These are phyloP conservation scores for Ceyx melanurus DNA, from an alignment of 2,113 vertebrate genomes.

Conservation along the genomic window DNA sequence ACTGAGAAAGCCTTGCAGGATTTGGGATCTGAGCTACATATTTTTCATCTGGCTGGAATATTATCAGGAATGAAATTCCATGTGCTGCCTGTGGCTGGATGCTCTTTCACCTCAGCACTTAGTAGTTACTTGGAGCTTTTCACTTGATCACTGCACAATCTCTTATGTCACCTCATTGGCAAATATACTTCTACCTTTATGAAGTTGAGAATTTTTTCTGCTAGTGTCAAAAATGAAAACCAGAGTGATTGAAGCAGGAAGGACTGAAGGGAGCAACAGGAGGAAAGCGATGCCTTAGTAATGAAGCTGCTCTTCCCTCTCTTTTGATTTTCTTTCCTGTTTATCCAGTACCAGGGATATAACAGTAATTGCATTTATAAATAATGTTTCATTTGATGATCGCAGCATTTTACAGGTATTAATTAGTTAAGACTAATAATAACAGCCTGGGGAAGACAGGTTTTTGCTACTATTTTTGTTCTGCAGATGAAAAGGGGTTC, in stretches of 20 bases:
- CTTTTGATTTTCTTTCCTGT: background rate
- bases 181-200: background rate
- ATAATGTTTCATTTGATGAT: background rate
- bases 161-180: background rate
- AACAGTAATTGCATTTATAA: background rate
- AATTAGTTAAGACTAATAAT: background rate
- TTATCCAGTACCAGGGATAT: background rate
- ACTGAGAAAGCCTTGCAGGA: background rate
- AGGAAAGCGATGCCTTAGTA: background rate
- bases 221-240: background rate
- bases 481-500: background rate
- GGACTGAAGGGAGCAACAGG: background rate
- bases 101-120: background rate
- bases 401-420: background rate
- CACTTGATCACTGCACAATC: background rate
- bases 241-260: background rate
- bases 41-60: background rate
- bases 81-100: background rate
- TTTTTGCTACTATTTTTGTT: background rate
- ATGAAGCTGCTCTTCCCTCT: background rate
- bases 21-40: background rate
- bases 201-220: background rate
- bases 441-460: background rate
- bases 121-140: background rate
- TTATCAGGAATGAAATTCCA: background rate